phyloP scores from a whole-genome alignment of 2,888 invertebrate genomes.

The Sinohyriopsis cumingii region DNA sequence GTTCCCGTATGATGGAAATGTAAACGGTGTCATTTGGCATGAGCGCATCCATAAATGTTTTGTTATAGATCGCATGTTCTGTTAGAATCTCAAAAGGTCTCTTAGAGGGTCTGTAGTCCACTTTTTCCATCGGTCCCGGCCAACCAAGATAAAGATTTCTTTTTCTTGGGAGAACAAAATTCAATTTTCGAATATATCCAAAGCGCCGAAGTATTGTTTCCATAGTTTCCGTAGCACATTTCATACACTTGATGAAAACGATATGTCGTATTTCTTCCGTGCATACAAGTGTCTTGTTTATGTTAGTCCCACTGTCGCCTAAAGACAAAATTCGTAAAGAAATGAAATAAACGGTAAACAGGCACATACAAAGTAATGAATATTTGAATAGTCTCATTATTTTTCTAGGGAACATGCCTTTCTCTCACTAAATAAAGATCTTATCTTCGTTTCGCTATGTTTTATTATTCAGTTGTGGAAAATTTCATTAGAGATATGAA shows the following conservation, averaged over 20 bases:
- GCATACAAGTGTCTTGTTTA: no score
- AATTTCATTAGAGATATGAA: no score
- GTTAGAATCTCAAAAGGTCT: slow-evolving; percentile 60
- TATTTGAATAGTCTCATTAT: no score
- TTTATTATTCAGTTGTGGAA: no score
- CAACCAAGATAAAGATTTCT: slow-evolving; percentile 65
- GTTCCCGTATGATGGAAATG: slow-evolving; percentile 64
- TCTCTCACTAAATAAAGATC: no score
- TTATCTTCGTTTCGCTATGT: no score
- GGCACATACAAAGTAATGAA: no score
- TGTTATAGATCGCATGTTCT: slow-evolving; percentile 66
- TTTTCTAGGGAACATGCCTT: no score
- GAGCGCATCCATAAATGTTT: slow-evolving; percentile 45
- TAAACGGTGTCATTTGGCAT: slow-evolving; percentile 63
- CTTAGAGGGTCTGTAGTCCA: slow-evolving; percentile 56
- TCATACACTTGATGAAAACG: slow-evolving; percentile 69
- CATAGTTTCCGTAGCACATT: slow-evolving; percentile 69
- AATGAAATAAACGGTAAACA: no score
- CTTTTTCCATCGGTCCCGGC: slow-evolving; percentile 61
- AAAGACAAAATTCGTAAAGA: no score
- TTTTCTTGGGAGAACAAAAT: slow-evolving; percentile 60
- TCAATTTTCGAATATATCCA: slow-evolving; percentile 57
- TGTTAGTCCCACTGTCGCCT: no score
- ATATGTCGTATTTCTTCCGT: slow-evolving; percentile 48
- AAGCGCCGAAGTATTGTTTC: slow-evolving; percentile 62